Evolutionary conservation across 2,888 invertebrate species (phyloP).

Genomic region (Lasius platythorax): DNA sequence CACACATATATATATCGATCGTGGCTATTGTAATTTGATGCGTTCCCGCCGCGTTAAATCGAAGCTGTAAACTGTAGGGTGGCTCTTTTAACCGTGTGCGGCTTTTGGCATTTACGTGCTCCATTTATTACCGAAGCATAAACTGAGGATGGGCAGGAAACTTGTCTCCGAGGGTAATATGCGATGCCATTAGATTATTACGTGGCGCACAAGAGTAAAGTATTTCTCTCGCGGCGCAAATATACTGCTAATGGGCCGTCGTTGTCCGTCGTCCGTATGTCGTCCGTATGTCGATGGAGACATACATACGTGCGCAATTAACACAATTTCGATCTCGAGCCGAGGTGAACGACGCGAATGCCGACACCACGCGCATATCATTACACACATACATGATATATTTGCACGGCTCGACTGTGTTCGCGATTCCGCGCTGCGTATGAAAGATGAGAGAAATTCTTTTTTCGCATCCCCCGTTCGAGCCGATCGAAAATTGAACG

Average conservation of each 20-base stretch:
- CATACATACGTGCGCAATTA: constrained; percentile 17
- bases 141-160: constrained; percentile 54
- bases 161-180: constrained; percentile 31
- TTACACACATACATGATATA: not conserved
- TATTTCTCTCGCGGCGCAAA: constrained; percentile 45
- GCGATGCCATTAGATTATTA: constrained; percentile 54
- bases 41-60: constrained; percentile 23
- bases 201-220: constrained; percentile 43
- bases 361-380: not conserved
- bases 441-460: not conserved
- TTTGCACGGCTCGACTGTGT: not conserved
- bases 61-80: constrained; percentile 6
- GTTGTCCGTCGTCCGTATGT: not conserved
- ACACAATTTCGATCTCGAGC: constrained; percentile 21
- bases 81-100: constrained; percentile 26
- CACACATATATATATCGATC: not conserved
- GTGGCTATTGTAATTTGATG: constrained; percentile 23
- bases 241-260: constrained; percentile 40
- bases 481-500: not conserved
- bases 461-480: not conserved
- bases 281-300: constrained; percentile 4
- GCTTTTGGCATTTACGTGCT: constrained; percentile 54
- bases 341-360: not conserved
- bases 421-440: not conserved
- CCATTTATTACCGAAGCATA: constrained; percentile 48